Conservation (phyloP, 1,140 invertebrate genomes). For the Phymastichus coffea region DNA sequence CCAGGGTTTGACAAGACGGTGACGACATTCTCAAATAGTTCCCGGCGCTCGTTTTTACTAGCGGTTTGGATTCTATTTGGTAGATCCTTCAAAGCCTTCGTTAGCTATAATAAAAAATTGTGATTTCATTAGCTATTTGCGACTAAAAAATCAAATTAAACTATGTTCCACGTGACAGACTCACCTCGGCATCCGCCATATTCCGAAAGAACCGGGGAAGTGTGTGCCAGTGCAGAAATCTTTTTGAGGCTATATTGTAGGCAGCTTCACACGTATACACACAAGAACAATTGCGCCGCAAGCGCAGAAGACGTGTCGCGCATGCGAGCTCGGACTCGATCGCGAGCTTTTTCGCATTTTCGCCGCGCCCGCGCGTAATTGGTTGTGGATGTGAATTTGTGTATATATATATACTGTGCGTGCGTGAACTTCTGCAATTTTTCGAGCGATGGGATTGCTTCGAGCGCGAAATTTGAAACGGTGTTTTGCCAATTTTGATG, state of each 20-base stretch:
- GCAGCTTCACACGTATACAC: not conserved
- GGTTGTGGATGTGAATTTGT: too few relatives aligned
- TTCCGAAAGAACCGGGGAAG: conserved; percentile 43
- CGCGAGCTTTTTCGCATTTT: too few relatives aligned
- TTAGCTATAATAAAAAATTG: conserved; percentile 60
- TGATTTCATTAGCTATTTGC: too few relatives aligned
- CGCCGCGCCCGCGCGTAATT: too few relatives aligned
- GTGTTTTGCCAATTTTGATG: too few relatives aligned
- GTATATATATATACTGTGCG: too few relatives aligned
- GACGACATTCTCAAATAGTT: conserved; percentile 71
- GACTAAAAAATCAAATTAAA: conserved; percentile 12
- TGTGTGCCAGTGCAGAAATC: not conserved
- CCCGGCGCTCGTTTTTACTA: conserved; percentile 71
- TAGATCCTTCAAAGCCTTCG: conserved; percentile 77
- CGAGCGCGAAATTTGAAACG: too few relatives aligned
- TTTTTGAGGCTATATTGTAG: not conserved
- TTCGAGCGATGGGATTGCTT: too few relatives aligned
- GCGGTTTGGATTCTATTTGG: conserved; percentile 76
- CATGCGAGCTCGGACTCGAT: too few relatives aligned
- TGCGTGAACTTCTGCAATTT: too few relatives aligned
- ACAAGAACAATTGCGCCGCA: conserved; percentile 1
- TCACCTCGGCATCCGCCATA: conserved; percentile 54
- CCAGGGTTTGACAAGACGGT: conserved; percentile 72
- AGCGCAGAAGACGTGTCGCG: not conserved
- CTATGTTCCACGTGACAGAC: conserved; percentile 48